Evolutionary conservation across 1,140 invertebrate genomes (phyloP), one percentile per base, ranked within the genome.

Genomic region (Nautilus pompilius): DNA sequence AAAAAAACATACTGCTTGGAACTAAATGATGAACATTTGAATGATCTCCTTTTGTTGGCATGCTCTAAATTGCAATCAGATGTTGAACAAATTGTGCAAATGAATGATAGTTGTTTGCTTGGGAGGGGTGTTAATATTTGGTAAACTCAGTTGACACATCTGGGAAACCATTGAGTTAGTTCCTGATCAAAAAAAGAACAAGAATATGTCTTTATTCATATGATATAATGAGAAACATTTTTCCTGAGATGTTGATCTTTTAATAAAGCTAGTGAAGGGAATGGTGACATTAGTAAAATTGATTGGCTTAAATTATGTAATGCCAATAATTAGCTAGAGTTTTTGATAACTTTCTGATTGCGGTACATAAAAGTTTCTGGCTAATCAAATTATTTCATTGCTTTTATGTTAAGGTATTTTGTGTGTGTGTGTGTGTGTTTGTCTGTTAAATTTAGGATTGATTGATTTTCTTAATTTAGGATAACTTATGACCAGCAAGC

Each of bases 141-240:
- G n/a, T 58, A 62, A 24, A 48, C 58, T 49, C 29, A 56, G 53
- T 15, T 56, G 48, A 60, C 62, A 65, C 33, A 51, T 51, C 22
- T n/a, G 58, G 53, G 32, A 60, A 30, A 22, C 29, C 28, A 45
- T 41, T 28, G 34, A 61, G 63, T 46, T 51, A 41, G 36, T 46
- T 17, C 34, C 57, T 2, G 24, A 22, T 20, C 49, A 65, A 56
- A 58, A 49, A 60, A 60, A 45, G 49, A 15, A 6, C 8, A 26
- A 13, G 22, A 1, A 33, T 41, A 17, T 20, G 17, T 20, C 28
- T 55, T 10, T 29, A 41, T 48, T 20, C 45, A n/a, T n/a, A 29
- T 60, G 34, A 29, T 24, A 20, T 17, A 30, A 10, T 15, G 13
- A 41, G 10, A 34, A 5, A 45, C 24, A 8, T 13, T 5, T 15